Percentiles rank a stretch among this genome's conserved stretches.
Conservation (phyloP, 2,888 invertebrate species). For the Oscheius sp. region DNA sequence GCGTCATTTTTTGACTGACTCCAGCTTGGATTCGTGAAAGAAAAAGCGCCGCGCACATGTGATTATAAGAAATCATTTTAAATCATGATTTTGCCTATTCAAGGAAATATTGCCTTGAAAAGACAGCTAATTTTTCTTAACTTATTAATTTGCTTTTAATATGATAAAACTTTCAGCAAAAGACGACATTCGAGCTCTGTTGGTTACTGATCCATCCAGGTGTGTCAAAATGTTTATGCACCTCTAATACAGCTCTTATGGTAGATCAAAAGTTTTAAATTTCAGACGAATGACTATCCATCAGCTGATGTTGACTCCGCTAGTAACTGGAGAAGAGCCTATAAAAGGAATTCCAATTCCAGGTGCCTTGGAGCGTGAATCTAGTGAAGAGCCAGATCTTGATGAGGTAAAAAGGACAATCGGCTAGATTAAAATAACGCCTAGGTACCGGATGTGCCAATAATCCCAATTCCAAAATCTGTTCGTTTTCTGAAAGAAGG, state of each 20-base stretch:
- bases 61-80: background rate
- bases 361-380: conserved; percentile 31
- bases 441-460: conserved; percentile 8
- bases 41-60: conserved; percentile 2
- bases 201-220: conserved; percentile 65
- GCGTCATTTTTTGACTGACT: conserved; percentile 30
- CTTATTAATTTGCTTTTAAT: background rate
- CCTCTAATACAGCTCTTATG: too few relatives aligned
- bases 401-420: background rate
- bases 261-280: too few relatives aligned
- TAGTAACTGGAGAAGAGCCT: conserved; percentile 52
- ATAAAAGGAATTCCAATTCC: conserved; percentile 39
- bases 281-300: conserved; percentile 65
- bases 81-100: background rate
- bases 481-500: conserved; percentile 60
- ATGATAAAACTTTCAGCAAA: conserved; percentile 56
- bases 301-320: conserved; percentile 57
- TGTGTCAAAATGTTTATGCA: too few relatives aligned
- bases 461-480: conserved; percentile 39
- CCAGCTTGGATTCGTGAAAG: conserved; percentile 13
- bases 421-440: background rate
- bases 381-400: conserved; percentile 29
- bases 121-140: background rate
- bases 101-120: background rate
- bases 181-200: conserved; percentile 59